Conservation (phyloP, 1,140 invertebrate genomes). For the Mya arenaria region DNA sequence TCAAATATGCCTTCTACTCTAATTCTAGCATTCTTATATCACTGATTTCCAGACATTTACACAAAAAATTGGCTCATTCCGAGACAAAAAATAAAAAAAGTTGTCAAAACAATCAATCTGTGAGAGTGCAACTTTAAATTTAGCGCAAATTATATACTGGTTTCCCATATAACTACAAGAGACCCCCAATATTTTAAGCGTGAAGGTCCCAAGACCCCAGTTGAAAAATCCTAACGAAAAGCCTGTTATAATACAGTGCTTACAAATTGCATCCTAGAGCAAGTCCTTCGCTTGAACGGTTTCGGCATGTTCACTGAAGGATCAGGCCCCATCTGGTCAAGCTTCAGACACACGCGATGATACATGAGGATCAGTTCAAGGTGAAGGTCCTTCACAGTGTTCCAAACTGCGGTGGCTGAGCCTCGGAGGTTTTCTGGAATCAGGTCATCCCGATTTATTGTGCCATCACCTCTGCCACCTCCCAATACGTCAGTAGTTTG, state of each 20-base stretch:
- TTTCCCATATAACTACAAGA: too few relatives aligned
- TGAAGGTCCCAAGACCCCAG: too few relatives aligned
- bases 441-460: conserved; percentile 55
- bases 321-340: conserved; percentile 67
- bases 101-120: too few relatives aligned
- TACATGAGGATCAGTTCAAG: conserved; percentile 79
- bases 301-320: conserved; percentile 54
- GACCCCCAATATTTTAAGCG: too few relatives aligned
- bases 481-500: conserved; percentile 48
- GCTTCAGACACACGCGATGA: conserved; percentile 78
- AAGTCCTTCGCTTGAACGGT: conserved; percentile 64
- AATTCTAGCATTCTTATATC: too few relatives aligned
- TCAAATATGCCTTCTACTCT: too few relatives aligned
- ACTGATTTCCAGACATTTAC: too few relatives aligned
- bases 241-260: neutral
- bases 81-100: too few relatives aligned
- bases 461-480: conserved; percentile 25
- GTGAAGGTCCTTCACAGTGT: conserved; percentile 79
- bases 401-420: conserved; percentile 74
- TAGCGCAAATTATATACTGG: too few relatives aligned
- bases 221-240: too few relatives aligned
- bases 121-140: too few relatives aligned
- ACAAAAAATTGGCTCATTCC: too few relatives aligned
- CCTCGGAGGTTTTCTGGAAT: conserved; percentile 62
- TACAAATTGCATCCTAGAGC: conserved; percentile 64